phyloP scores from a whole-genome alignment of 2,888 invertebrate genomes.

The Ophraella communa region DNA sequence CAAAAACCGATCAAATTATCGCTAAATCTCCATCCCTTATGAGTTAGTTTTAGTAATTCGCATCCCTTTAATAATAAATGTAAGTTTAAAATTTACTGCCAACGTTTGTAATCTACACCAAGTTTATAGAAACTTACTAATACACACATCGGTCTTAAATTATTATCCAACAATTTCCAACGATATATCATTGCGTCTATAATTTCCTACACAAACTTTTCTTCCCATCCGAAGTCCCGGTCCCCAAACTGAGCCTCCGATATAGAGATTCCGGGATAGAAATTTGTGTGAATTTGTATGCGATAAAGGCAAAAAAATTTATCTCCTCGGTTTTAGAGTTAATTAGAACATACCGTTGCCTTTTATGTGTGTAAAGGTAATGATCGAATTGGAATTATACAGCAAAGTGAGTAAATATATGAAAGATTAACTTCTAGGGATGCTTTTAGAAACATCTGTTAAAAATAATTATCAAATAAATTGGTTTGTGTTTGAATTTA shows the following conservation, averaged over 20 bases:
- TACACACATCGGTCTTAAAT: not conserved
- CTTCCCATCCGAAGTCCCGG: slow-evolving; percentile 11
- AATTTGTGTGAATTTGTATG: not conserved
- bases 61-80: not conserved
- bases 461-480: too few relatives aligned
- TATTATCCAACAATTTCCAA: slow-evolving; percentile 4
- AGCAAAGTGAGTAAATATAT: not conserved
- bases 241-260: slow-evolving; percentile 1
- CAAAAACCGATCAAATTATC: too few relatives aligned
- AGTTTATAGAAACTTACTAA: not conserved
- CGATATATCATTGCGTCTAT: slow-evolving; percentile 21
- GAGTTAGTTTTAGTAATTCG: not conserved
- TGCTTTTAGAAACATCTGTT: too few relatives aligned
- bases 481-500: too few relatives aligned
- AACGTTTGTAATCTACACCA: not conserved
- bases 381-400: not conserved
- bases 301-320: not conserved
- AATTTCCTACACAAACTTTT: slow-evolving; percentile 20
- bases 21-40: too few relatives aligned
- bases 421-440: too few relatives aligned
- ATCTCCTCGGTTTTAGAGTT: not conserved
- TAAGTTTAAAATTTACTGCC: not conserved
- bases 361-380: not conserved
- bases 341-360: not conserved
- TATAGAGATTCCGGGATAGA: not conserved